Evolutionary conservation across 2,888 invertebrate genomes (phyloP).

Genomic region (Pardosa pseudoannulata): DNA sequence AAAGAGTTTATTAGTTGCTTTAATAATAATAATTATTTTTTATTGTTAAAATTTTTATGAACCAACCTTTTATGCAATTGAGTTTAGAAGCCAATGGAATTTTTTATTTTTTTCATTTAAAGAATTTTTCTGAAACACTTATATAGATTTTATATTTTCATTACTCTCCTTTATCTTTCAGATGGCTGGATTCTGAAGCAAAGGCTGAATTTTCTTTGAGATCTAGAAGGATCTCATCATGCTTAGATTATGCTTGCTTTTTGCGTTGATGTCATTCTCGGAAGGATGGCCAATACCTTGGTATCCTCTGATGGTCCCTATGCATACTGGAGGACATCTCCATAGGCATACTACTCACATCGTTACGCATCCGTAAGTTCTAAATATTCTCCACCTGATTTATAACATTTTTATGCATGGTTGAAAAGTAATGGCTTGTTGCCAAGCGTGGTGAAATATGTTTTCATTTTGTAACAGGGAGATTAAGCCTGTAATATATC

Average conservation of each 20-base stretch:
- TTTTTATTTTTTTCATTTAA: too few relatives aligned
- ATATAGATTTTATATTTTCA: too few relatives aligned
- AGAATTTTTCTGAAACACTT: too few relatives aligned
- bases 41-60: too few relatives aligned
- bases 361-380: conserved; percentile 32
- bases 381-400: not conserved
- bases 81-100: too few relatives aligned
- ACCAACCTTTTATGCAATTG: too few relatives aligned
- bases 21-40: too few relatives aligned
- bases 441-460: too few relatives aligned
- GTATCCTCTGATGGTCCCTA: conserved; percentile 27
- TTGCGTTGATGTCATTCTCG: not conserved
- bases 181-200: not conserved
- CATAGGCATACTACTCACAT: conserved; percentile 14
- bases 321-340: not conserved
- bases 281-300: not conserved
- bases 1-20: too few relatives aligned
- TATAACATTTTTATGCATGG: not conserved
- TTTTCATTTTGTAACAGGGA: too few relatives aligned
- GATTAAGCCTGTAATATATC: too few relatives aligned
- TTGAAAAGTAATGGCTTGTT: too few relatives aligned
- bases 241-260: not conserved
- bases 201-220: not conserved
- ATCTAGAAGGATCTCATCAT: not conserved
- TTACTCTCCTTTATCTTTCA: not conserved